Evolutionary conservation across 2,888 invertebrate genomes (phyloP).

Genomic region (Drosophila picticornis): DNA sequence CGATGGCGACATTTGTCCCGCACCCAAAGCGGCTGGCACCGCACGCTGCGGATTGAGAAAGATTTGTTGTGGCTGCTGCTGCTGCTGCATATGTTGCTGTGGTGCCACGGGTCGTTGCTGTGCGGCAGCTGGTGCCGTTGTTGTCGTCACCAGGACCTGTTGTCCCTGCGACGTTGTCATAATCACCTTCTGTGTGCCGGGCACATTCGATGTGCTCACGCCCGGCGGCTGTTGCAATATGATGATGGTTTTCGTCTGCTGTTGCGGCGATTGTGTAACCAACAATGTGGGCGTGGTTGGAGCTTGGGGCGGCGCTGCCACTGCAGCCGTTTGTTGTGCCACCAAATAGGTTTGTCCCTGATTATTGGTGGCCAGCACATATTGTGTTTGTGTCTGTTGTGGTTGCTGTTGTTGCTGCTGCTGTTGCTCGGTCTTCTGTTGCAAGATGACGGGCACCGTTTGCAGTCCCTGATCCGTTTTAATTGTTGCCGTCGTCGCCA

Average conservation of each 20-base stretch:
- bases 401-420: conserved; percentile 74
- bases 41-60: conserved; percentile 67
- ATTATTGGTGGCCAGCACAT: conserved; percentile 85
- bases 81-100: conserved; percentile 30
- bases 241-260: conserved; percentile 90
- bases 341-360: conserved; percentile 89
- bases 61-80: conserved; percentile 56
- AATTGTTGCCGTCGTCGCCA: conserved; percentile 84
- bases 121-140: conserved; percentile 59
- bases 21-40: conserved; percentile 85
- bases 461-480: conserved; percentile 84
- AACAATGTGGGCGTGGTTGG: conserved; percentile 87
- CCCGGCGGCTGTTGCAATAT: conserved; percentile 88
- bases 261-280: conserved; percentile 89
- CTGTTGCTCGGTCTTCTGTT: conserved; percentile 71
- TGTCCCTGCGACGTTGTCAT: conserved; percentile 89
- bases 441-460: conserved; percentile 84
- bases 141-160: conserved; percentile 87
- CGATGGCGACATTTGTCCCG: conserved; percentile 86
- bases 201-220: conserved; percentile 59
- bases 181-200: conserved; percentile 86
- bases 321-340: conserved; percentile 87
- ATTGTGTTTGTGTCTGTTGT: conserved; percentile 80
- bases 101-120: conserved; percentile 45
- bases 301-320: conserved; percentile 86